Conservation (phyloP, 2,888 invertebrate species). For the Hypsopygia costalis region DNA sequence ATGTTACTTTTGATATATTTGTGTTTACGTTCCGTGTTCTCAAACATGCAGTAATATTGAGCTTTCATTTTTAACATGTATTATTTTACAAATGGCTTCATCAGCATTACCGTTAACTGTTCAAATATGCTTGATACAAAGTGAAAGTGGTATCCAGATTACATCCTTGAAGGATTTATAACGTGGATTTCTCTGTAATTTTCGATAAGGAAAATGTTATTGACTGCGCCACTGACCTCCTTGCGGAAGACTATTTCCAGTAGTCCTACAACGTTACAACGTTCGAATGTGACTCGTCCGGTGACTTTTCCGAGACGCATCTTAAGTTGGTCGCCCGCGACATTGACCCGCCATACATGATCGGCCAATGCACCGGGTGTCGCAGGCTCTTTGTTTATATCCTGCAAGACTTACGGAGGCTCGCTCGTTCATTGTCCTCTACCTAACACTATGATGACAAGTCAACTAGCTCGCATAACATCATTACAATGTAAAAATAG, state of each 20-base stretch:
- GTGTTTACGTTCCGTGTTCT: conserved; percentile 16
- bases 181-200: background rate
- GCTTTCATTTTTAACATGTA: conserved; percentile 4
- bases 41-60: conserved; percentile 3
- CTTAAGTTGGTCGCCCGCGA: conserved; percentile 68
- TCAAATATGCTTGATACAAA: background rate
- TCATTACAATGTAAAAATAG: background rate
- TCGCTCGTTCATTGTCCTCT: conserved; percentile 43
- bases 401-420: conserved; percentile 49
- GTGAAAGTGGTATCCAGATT: background rate
- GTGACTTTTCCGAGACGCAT: conserved; percentile 63
- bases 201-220: conserved; percentile 22
- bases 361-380: conserved; percentile 76
- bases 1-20: conserved; percentile 41
- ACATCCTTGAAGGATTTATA: background rate
- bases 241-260: conserved; percentile 57
- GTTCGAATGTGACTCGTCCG: conserved; percentile 45
- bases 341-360: conserved; percentile 74
- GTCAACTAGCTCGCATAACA: conserved; percentile 11
- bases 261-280: conserved; percentile 22
- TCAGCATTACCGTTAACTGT: background rate
- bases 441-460: conserved; percentile 12
- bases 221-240: conserved; percentile 59
- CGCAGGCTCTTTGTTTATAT: conserved; percentile 78
- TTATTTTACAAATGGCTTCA: background rate